A percentile compares a stretch with the other conserved stretches of the same genome.
Conservation (phyloP, 2,797 vertebrate genomes). For the Danio aesculapii region DNA sequence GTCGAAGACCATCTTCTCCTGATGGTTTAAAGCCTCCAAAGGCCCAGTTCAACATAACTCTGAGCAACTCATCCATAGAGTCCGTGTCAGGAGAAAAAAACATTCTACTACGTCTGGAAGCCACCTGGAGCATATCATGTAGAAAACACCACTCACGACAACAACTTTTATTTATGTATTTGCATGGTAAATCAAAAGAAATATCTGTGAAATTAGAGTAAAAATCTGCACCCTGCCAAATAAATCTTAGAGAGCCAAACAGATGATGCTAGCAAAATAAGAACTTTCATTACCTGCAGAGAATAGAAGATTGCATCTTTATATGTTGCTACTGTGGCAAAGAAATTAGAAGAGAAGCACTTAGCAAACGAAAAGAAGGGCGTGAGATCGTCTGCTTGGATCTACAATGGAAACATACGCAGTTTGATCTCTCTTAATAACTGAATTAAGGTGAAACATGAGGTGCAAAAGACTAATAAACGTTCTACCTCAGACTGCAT, state of each 20-base stretch:
- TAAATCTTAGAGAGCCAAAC: not conserved
- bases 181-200: not conserved
- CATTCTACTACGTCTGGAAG: conserved; percentile 56
- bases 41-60: conserved; percentile 77
- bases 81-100: conserved; percentile 46
- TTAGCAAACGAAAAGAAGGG: conserved; percentile 69
- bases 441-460: conserved; percentile 2
- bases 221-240: not conserved
- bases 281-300: conserved; percentile 67
- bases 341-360: conserved; percentile 69
- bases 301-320: conserved; percentile 70
- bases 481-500: conserved; percentile 67
- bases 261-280: conserved; percentile 39
- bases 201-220: not conserved
- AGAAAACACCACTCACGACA: not conserved
- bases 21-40: conserved; percentile 70
- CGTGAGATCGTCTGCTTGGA: conserved; percentile 55
- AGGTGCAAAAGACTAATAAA: not conserved
- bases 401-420: conserved; percentile 57
- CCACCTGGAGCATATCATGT: conserved; percentile 54
- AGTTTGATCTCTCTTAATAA: not conserved
- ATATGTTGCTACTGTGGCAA: conserved; percentile 66
- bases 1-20: conserved; percentile 60
- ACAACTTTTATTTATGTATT: not conserved
- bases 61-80: conserved; percentile 63